phyloP scores from a whole-genome alignment of 92 coral and sea anemone genomes.

The Bergia sp. region DNA sequence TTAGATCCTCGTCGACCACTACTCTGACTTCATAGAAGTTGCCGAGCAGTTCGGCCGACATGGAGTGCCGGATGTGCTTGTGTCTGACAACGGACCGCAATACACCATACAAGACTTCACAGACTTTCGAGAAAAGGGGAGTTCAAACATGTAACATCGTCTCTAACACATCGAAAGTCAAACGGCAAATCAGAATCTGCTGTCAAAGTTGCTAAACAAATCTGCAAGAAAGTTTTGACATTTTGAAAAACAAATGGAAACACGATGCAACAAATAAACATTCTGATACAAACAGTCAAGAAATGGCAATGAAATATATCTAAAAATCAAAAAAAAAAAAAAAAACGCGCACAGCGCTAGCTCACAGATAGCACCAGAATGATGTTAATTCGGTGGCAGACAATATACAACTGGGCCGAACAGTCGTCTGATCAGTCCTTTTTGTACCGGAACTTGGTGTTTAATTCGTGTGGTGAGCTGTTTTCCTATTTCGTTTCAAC shows the following conservation, averaged over 20 bases:
- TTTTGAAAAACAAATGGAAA: background rate
- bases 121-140: conserved; percentile 40
- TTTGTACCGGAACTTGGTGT: conserved; percentile 5
- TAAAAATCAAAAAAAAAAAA: background rate
- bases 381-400: conserved; percentile 3
- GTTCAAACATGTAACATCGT: conserved; percentile 53
- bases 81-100: conserved; percentile 57
- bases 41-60: background rate
- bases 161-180: conserved; percentile 20
- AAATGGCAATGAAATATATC: background rate
- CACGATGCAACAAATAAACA: background rate
- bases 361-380: conserved; percentile 2
- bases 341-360: background rate
- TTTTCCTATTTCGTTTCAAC: background rate
- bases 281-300: background rate
- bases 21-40: conserved; percentile 5
- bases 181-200: conserved; percentile 40
- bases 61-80: too few species aligned
- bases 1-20: too few species aligned
- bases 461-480: background rate
- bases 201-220: too few species aligned
- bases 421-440: background rate
- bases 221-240: too few species aligned
- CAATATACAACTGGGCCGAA: conserved; percentile 1
- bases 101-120: conserved; percentile 25